Evolutionary conservation across 1,140 invertebrate species (phyloP).

Genomic region (Bombus haemorrhoidalis): DNA sequence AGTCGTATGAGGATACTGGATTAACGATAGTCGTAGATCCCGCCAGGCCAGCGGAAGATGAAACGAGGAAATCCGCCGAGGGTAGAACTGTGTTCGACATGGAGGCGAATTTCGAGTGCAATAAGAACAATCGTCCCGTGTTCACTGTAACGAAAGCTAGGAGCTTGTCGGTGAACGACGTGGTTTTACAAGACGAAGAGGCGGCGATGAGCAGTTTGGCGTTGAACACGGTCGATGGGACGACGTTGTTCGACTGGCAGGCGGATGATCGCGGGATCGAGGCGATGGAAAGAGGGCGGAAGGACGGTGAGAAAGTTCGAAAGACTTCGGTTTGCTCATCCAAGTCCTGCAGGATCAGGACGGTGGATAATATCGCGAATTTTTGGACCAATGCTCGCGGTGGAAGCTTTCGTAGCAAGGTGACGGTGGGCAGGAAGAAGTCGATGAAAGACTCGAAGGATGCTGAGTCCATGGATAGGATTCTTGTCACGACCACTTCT

Average conservation of each 20-base stretch:
- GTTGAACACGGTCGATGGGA: not conserved
- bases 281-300: not conserved
- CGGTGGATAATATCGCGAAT: conserved; percentile 72
- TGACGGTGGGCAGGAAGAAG: conserved; percentile 64
- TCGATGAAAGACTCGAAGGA: conserved; percentile 66
- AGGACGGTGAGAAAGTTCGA: not conserved
- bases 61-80: too few species aligned
- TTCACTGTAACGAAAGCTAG: not conserved
- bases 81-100: not conserved
- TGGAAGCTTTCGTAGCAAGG: conserved; percentile 72
- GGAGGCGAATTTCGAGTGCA: not conserved
- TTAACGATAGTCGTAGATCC: conserved; percentile 55
- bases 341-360: conserved; percentile 63
- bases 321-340: conserved; percentile 33
- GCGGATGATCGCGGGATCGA: not conserved
- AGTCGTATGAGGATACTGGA: not conserved
- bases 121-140: not conserved
- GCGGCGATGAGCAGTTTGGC: not conserved
- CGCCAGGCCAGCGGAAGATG: too few species aligned
- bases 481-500: conserved; percentile 63
- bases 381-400: conserved; percentile 69
- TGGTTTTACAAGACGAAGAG: not conserved
- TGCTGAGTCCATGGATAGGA: conserved; percentile 54
- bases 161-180: conserved; percentile 38
- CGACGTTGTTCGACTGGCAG: not conserved